A percentile compares a stretch with the other conserved stretches of the same genome.
Conservation (phyloP, 2,113 vertebrate genomes). For the Turdus rufiventris region DNA sequence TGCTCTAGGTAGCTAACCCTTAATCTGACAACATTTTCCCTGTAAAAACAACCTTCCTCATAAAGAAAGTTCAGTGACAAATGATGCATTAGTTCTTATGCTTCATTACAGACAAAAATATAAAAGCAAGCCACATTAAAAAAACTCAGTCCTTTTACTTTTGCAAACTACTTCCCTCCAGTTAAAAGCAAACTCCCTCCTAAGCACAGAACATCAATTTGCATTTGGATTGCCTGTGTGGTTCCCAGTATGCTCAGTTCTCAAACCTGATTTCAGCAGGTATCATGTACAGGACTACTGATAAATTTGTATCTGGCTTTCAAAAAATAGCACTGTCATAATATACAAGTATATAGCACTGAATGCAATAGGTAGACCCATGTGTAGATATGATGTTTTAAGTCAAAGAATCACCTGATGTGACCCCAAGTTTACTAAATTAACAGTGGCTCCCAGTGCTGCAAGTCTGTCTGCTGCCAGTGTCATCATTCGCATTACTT, state of each 20-base stretch:
- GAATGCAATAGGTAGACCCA: neutral
- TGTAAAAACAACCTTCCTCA: neutral
- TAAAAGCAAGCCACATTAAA: neutral
- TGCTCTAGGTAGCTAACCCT: neutral
- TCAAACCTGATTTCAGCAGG: neutral
- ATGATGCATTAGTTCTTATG: neutral
- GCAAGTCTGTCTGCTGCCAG: conserved; percentile 74
- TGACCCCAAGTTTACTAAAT: conserved; percentile 70
- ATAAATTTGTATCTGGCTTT: neutral
- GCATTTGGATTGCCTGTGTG: neutral
- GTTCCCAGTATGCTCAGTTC: neutral
- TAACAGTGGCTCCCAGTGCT: conserved; percentile 77
- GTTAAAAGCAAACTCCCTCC: neutral
- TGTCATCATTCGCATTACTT: conserved; percentile 80
- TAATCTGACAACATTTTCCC: neutral
- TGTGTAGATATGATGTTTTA: neutral
- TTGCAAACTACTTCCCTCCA: neutral
- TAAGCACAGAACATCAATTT: neutral
- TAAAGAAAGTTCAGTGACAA: neutral
- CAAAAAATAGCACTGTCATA: neutral
- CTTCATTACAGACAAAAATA: neutral
- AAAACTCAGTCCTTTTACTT: neutral
- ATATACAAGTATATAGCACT: neutral
- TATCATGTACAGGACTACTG: fast-evolving
- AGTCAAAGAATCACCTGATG: conserved; percentile 74